Evolutionary conservation across 1,140 invertebrate species (phyloP), one percentile per base, ranked within the genome.

Genomic region (Acromyrmex heyeri): DNA sequence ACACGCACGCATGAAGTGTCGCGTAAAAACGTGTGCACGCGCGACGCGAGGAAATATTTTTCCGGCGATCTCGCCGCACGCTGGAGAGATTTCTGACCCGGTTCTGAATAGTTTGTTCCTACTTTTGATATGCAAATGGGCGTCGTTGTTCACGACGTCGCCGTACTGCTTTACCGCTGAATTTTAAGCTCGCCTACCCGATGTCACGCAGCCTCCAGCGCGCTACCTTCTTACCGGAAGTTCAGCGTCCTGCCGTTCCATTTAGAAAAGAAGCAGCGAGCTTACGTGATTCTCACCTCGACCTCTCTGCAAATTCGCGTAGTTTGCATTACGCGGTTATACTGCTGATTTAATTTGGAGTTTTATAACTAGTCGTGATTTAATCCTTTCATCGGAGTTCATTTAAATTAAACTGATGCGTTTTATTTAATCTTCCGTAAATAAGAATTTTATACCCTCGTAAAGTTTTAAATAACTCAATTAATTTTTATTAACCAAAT

Each of bases 61-160:
- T 73, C 75, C 75, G 30, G n/a, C 59, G 50, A 78, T 86, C 55
- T 44, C 44, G 38, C 57, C 18, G 30, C 64, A 16, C 64, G 18
- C 75, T 62, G 34, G 75, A 87, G 57, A 88, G 34, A 88, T 88
- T 77, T 87, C 72, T 76, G 87, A 86, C 70, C 70, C 53, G 64
- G 44, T 88, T 82, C 57, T 65, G 85, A 59, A 87, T 82, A 87
- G 77, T 87, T 82, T 88, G 72, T 83, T 69, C 77, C 48, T 55
- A 69, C 77, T 78, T 88, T 88, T 88, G 87, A 87, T 76, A 88
- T 87, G 87, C 70, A 87, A 88, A 88, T 88, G 62, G 69, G 14
- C 75, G 69, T 76, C 64, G 78, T 87, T 88, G 85, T 81, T 86
- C 59, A 67, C 55, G 69, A 72, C 59, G 73, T 55, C 48, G 21